Percentiles rank a stretch among this genome's conserved stretches.
phyloP scores from a whole-genome alignment of 2,113 vertebrate genomes.

The Thunnus maccoyii region DNA sequence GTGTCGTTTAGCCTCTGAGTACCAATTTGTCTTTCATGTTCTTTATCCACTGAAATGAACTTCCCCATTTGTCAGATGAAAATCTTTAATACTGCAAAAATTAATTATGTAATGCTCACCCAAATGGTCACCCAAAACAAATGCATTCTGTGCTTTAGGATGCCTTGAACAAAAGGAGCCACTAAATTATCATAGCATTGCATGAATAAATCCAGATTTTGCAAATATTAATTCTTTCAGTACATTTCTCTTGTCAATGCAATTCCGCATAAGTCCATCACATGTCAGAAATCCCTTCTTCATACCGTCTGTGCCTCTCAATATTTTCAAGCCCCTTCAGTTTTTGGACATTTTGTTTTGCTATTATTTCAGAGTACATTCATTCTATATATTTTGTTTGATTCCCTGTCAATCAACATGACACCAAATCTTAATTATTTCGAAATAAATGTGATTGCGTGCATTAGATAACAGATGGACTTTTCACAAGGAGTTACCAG shows the following conservation, averaged over 20 bases:
- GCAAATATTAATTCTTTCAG: constrained; percentile 18
- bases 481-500: no score
- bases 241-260: background rate
- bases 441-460: no score
- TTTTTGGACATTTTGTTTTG: background rate
- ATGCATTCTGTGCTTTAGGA: background rate
- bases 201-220: constrained; percentile 30
- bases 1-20: constrained; percentile 19
- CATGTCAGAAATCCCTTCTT: background rate
- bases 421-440: no score
- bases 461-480: no score
- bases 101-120: background rate
- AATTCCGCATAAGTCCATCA: constrained; percentile 6
- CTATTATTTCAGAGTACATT: background rate
- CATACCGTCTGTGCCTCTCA: background rate
- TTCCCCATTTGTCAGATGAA: background rate
- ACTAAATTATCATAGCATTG: constrained; percentile 24
- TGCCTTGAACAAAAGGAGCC: constrained; percentile 7
- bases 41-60: background rate
- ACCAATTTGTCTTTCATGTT: background rate
- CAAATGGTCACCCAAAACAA: background rate
- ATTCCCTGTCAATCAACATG: no score
- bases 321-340: background rate
- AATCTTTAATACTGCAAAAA: background rate
- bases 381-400: background rate